Evolutionary conservation across 2,888 invertebrate genomes (phyloP).

Genomic region (Smittia sp.): DNA sequence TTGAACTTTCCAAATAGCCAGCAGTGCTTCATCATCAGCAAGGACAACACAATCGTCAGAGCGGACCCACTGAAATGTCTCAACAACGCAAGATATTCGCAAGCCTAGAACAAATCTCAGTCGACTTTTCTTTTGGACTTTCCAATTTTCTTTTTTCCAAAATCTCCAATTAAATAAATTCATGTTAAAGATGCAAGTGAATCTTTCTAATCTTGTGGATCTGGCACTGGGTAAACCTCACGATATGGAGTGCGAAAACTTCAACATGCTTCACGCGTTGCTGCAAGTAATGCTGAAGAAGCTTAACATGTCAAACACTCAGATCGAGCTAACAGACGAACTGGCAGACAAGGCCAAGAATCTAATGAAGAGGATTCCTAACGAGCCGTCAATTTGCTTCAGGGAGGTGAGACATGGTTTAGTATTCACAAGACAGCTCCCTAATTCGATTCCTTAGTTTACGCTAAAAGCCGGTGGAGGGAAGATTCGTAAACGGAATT

Average conservation of each 20-base stretch:
- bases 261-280: neutral
- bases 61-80: slow-evolving; percentile 21
- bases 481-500: neutral
- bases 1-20: neutral
- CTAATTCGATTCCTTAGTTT: neutral
- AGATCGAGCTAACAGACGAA: neutral
- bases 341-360: neutral
- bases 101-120: neutral
- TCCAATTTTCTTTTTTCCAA: neutral
- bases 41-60: slow-evolving; percentile 9
- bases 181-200: neutral
- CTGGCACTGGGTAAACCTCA: slow-evolving; percentile 3
- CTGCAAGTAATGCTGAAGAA: slow-evolving; percentile 23
- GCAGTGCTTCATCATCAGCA: neutral
- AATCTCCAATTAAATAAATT: slow-evolving; percentile 1
- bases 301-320: neutral
- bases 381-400: neutral
- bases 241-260: slow-evolving; percentile 4
- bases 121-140: no score
- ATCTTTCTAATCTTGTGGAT: slow-evolving; percentile 19
- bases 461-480: neutral
- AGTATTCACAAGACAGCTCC: no score
- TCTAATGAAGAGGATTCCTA: neutral
- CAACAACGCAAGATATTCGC: neutral
- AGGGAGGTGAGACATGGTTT: slow-evolving; percentile 23